Evolutionary conservation across 1,140 invertebrate species (phyloP).

Genomic region (Acromyrmex echinatior): DNA sequence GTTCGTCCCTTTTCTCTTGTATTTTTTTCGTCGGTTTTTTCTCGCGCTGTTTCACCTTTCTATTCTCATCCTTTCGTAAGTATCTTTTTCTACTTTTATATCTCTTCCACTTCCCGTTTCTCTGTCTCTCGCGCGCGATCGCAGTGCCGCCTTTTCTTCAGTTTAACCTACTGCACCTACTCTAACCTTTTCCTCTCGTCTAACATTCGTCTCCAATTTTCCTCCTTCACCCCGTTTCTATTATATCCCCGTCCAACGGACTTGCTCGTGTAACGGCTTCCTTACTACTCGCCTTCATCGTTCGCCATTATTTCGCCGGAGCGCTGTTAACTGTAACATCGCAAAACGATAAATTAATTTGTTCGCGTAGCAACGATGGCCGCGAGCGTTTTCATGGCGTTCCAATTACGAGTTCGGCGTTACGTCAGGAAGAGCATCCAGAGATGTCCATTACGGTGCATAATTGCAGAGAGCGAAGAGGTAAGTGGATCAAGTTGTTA

Average conservation of each 20-base stretch:
- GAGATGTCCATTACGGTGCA: constrained; percentile 39
- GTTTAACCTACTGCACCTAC: too few species aligned
- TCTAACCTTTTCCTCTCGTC: not conserved
- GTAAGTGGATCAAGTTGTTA: constrained; percentile 29
- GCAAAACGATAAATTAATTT: constrained; percentile 76
- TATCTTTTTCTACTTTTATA: not conserved
- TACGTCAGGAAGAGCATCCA: constrained; percentile 10
- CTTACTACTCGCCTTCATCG: constrained; percentile 63
- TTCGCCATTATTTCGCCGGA: constrained; percentile 66
- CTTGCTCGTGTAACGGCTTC: constrained; percentile 34
- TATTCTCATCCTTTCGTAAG: not conserved
- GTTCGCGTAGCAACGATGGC: constrained; percentile 52
- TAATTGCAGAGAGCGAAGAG: constrained; percentile 9
- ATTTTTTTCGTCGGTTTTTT: not conserved
- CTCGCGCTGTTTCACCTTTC: not conserved
- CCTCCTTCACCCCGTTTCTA: not conserved
- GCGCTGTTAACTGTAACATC: constrained; percentile 71
- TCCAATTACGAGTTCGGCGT: constrained; percentile 36
- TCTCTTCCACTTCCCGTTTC: not conserved
- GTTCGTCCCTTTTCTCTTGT: not conserved
- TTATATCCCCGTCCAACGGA: not conserved
- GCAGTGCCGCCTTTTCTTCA: not conserved
- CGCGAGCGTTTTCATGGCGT: constrained; percentile 11
- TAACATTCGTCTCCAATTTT: constrained; percentile 44
- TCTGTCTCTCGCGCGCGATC: not conserved